Conservation (phyloP, 2,888 invertebrate species). For the Prosopocoilus inquinatus region DNA sequence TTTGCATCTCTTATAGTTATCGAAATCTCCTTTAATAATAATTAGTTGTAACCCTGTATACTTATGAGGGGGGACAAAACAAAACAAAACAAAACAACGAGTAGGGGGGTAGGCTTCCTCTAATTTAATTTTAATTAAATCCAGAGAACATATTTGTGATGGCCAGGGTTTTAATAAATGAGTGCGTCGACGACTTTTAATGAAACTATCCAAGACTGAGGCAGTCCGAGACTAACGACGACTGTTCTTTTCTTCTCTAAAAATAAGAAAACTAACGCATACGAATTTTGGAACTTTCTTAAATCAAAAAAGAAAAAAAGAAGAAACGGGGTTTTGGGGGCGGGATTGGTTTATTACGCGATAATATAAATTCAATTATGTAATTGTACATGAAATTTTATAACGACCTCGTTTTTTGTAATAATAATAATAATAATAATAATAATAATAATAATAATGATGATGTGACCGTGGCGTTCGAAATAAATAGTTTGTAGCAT, state of each 20-base stretch:
- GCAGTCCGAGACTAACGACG: constrained; percentile 15
- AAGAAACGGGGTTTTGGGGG: too few relatives aligned
- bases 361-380: constrained; percentile 18
- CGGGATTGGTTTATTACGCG: too few relatives aligned
- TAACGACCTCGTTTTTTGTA: constrained; percentile 20
- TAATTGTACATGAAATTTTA: constrained; percentile 21
- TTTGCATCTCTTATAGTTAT: too few relatives aligned
- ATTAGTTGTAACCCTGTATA: too few relatives aligned
- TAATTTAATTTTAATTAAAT: background rate
- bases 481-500: too few relatives aligned
- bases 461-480: background rate
- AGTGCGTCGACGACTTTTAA: constrained; percentile 28
- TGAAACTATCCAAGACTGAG: constrained; percentile 35
- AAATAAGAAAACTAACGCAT: constrained; percentile 20
- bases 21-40: too few relatives aligned
- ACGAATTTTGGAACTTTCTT: constrained; percentile 38
- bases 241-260: constrained; percentile 25
- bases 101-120: too few relatives aligned
- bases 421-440: too few relatives aligned
- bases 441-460: too few relatives aligned
- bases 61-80: too few relatives aligned
- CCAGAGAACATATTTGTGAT: constrained; percentile 12
- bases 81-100: too few relatives aligned
- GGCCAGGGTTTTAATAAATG: constrained; percentile 22
- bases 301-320: constrained; percentile 23